phyloP scores from a whole-genome alignment of 2,888 invertebrate genomes.

The Melitaea athalia region DNA sequence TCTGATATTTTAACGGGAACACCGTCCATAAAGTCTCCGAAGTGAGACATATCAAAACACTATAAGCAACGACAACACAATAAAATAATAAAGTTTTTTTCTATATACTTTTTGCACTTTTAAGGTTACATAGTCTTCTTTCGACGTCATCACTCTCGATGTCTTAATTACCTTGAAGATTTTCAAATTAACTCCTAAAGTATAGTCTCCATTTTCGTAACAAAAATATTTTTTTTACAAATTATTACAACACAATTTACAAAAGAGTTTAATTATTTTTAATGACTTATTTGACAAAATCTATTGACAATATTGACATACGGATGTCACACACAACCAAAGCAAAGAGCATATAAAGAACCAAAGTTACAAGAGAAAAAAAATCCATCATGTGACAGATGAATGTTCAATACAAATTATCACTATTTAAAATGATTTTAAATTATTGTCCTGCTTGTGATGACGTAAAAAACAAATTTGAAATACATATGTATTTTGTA shows the following conservation, averaged over 20 bases:
- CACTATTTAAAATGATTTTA: background rate
- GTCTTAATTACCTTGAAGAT: constrained; percentile 45
- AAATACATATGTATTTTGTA: background rate
- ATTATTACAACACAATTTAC: constrained; percentile 25
- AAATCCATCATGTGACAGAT: constrained; percentile 47
- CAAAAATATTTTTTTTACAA: constrained; percentile 41
- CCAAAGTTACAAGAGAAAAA: constrained; percentile 31
- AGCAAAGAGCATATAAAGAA: too few species aligned
- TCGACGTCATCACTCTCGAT: constrained; percentile 72
- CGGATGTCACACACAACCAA: constrained; percentile 33
- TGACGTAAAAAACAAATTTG: too few species aligned
- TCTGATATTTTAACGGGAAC: constrained; percentile 95
- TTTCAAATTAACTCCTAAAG: constrained; percentile 33
- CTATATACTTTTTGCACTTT: constrained; percentile 67
- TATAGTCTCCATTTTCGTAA: constrained; percentile 49
- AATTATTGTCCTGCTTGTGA: too few species aligned
- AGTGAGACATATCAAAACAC: constrained; percentile 75
- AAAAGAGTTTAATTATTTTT: constrained; percentile 28
- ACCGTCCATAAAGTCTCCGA: constrained; percentile 88
- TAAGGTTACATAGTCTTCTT: constrained; percentile 75
- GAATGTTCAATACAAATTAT: constrained; percentile 16
- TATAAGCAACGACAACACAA: constrained; percentile 59
- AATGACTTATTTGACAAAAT: constrained; percentile 41
- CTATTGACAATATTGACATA: constrained; percentile 43
- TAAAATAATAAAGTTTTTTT: constrained; percentile 74